Conservation (phyloP, 2,888 invertebrate genomes). For the Acanthoscelides obtectus region DNA sequence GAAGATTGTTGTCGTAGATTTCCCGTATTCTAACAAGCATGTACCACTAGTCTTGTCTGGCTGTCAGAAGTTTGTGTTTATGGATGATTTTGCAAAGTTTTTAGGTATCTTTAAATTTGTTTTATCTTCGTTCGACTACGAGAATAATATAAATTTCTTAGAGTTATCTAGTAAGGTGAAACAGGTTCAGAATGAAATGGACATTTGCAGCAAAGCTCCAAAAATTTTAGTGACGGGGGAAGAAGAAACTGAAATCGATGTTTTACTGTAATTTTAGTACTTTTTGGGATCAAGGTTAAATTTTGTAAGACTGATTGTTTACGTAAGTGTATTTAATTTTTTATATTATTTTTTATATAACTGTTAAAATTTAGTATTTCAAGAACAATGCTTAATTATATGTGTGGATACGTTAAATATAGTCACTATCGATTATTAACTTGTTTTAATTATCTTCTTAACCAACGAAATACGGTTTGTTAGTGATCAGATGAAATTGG, state of each 20-base stretch:
- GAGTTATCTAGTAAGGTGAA: conserved; percentile 24
- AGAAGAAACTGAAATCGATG: conserved; percentile 23
- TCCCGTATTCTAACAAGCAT: conserved; percentile 26
- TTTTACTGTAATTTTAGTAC: conserved; percentile 17
- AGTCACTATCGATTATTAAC: too few relatives aligned
- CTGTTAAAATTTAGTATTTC: not conserved
- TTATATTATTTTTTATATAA: conserved; percentile 1
- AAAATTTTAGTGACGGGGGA: conserved; percentile 28
- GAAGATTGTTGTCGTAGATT: conserved; percentile 20
- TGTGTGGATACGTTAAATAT: too few relatives aligned
- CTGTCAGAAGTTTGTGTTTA: conserved; percentile 22
- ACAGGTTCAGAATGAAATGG: conserved; percentile 22
- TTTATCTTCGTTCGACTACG: conserved; percentile 14
- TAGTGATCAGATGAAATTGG: too few relatives aligned
- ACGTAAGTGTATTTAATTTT: conserved; percentile 7
- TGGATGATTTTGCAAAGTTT: conserved; percentile 27
- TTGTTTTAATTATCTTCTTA: too few relatives aligned
- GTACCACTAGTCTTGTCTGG: conserved; percentile 23
- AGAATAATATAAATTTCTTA: conserved; percentile 14
- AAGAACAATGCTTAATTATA: too few relatives aligned
- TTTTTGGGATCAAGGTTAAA: conserved; percentile 9
- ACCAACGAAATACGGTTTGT: too few relatives aligned
- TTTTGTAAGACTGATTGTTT: conserved; percentile 17
- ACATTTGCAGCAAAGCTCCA: conserved; percentile 22
- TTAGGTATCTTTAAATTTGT: conserved; percentile 21